Percentiles rank a stretch among this genome's conserved stretches.
Conservation (phyloP, 2,113 vertebrate genomes). For the Siniperca knerii region DNA sequence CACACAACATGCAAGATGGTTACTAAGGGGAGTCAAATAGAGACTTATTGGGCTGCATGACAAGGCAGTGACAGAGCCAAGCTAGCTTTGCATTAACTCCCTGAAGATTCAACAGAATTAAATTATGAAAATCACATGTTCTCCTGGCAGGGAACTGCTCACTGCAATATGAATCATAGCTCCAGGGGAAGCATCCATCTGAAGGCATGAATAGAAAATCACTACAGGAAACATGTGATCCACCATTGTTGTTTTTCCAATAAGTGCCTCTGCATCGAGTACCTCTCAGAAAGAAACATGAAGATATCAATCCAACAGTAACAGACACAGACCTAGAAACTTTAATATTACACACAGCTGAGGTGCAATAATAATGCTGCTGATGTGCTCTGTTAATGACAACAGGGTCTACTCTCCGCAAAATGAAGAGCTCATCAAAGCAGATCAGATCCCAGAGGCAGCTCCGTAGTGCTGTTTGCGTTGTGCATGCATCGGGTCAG, state of each 20-base stretch:
- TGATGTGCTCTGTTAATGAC: conserved; percentile 10
- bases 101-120: conserved; percentile 33
- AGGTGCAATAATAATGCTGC: background rate
- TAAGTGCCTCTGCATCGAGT: conserved; percentile 32
- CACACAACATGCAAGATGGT: conserved; percentile 57
- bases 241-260: conserved; percentile 44
- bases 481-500: conserved; percentile 35
- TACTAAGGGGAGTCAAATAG: conserved; percentile 43
- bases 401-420: background rate
- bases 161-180: conserved; percentile 40
- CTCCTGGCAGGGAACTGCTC: conserved; percentile 26
- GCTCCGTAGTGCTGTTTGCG: conserved; percentile 12
- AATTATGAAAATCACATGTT: conserved; percentile 49
- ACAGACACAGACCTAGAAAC: background rate
- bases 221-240: conserved; percentile 12
- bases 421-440: conserved; percentile 47
- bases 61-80: conserved; percentile 8
- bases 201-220: conserved; percentile 30
- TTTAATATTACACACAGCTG: conserved; percentile 29
- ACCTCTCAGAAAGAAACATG: conserved; percentile 19
- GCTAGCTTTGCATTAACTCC: conserved; percentile 22
- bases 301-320: conserved; percentile 28
- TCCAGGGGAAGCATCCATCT: conserved; percentile 33
- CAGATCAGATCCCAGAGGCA: conserved; percentile 35
- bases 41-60: conserved; percentile 29